A percentile compares a stretch with the other conserved stretches of the same genome.
These are phyloP conservation scores for Lathronympha strigana DNA, from an alignment of 2,888 invertebrate genomes.

Conservation along the genomic window DNA sequence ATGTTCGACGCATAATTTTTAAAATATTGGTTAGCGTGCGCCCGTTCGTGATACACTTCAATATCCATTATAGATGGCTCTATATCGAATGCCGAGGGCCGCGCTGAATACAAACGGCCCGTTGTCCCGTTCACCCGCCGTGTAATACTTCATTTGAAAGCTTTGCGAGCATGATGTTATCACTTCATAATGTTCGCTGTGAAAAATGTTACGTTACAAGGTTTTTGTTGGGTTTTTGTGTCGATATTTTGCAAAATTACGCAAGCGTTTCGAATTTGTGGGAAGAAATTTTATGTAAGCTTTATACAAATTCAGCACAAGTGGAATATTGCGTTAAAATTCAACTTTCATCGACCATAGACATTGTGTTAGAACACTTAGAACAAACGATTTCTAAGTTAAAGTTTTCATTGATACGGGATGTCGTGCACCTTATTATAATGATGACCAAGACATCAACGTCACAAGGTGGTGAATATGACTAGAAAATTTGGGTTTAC, in stretches of 20 bases:
- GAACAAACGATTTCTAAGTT: too few relatives aligned
- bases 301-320: not conserved
- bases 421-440: too few relatives aligned
- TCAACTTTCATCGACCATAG: not conserved
- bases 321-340: not conserved
- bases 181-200: constrained; percentile 58
- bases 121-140: constrained; percentile 57
- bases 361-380: too few relatives aligned
- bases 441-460: too few relatives aligned
- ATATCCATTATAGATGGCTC: constrained; percentile 67
- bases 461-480: too few relatives aligned
- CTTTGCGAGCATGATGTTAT: constrained; percentile 63
- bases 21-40: constrained; percentile 42
- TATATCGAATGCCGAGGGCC: constrained; percentile 61
- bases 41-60: constrained; percentile 45
- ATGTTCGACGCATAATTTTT: constrained; percentile 37
- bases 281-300: not conserved
- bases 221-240: constrained; percentile 32
- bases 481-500: too few relatives aligned
- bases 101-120: constrained; percentile 72
- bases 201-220: constrained; percentile 52
- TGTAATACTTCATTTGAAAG: constrained; percentile 68
- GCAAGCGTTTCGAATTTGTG: constrained; percentile 3
- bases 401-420: too few relatives aligned
- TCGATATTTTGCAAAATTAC: constrained; percentile 23